A percentile compares a stretch with the other conserved stretches of the same genome.
Evolutionary conservation across 2,797 vertebrate species (phyloP).

Genomic region (Peromyscus nudipes): DNA sequence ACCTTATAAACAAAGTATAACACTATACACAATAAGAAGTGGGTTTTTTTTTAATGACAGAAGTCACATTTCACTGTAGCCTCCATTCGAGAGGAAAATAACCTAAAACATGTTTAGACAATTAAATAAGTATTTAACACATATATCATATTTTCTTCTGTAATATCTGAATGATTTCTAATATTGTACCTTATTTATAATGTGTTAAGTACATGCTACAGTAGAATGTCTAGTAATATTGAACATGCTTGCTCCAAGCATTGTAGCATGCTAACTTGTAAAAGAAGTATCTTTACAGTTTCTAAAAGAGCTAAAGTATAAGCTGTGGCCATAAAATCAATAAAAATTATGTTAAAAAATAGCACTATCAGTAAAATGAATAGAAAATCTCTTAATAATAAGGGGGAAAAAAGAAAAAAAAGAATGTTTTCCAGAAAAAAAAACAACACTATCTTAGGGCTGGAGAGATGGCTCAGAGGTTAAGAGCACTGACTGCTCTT

Average conservation of each 20-base stretch:
- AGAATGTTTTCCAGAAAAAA: not conserved
- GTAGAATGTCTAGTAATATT: not conserved
- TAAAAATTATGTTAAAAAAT: not conserved
- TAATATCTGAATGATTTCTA: constrained; percentile 7
- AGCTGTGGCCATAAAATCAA: not conserved
- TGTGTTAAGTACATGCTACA: not conserved
- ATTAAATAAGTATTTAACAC: not conserved
- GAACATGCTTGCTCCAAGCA: not conserved
- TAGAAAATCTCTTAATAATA: no score
- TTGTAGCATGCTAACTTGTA: constrained; percentile 43
- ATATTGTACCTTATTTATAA: constrained; percentile 23
- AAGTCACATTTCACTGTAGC: constrained; percentile 51
- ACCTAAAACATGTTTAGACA: constrained; percentile 50
- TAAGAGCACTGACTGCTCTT: no score
- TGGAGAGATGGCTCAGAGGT: no score
- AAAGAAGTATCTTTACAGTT: constrained; percentile 29
- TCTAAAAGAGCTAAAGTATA: constrained; percentile 46
- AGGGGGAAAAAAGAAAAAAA: no score
- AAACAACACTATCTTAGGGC: not conserved
- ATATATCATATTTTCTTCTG: constrained; percentile 55
- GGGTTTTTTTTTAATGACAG: constrained; percentile 11
- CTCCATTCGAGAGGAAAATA: constrained; percentile 8
- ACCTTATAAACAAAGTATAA: constrained; percentile 49
- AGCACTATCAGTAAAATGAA: not conserved
- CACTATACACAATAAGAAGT: constrained; percentile 52